Evolutionary conservation across 2,797 vertebrate species (phyloP).

Genomic region (Coregonus sp.): DNA sequence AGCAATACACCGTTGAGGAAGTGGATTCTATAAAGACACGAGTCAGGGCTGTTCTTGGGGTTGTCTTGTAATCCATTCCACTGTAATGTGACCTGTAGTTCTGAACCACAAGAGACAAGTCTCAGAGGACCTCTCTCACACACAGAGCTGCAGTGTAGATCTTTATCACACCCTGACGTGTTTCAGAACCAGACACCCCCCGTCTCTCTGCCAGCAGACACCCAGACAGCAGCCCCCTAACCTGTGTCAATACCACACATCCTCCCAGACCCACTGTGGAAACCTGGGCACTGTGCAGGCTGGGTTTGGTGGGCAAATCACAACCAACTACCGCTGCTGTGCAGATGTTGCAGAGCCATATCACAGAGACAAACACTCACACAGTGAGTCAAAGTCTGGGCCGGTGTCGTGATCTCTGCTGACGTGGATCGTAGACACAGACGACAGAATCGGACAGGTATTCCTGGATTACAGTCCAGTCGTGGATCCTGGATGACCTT

Average conservation of each 20-base stretch:
- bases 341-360: background rate
- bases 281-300: background rate
- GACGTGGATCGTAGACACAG: background rate
- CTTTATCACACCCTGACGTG: background rate
- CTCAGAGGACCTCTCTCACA: constrained; percentile 18
- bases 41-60: constrained; percentile 10
- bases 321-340: background rate
- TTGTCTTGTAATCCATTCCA: constrained; percentile 19
- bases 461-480: constrained; percentile 64
- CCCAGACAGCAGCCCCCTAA: background rate
- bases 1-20: constrained; percentile 27
- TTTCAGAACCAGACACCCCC: too few species aligned
- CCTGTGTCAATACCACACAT: constrained; percentile 13
- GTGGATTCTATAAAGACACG: constrained; percentile 15
- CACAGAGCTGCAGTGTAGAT: constrained; percentile 22
- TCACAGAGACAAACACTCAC: background rate
- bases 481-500: constrained; percentile 36
- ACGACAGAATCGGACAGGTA: constrained; percentile 56
- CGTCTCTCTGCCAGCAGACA: background rate
- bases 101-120: constrained; percentile 4
- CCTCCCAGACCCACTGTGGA: background rate
- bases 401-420: constrained; percentile 46
- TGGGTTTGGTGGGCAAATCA: background rate
- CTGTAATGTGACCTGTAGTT: constrained; percentile 34
- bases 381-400: constrained; percentile 8